These are phyloP conservation scores for Synergus umbraculus DNA, from an alignment of 2,888 invertebrate species.

Conservation along the genomic window DNA sequence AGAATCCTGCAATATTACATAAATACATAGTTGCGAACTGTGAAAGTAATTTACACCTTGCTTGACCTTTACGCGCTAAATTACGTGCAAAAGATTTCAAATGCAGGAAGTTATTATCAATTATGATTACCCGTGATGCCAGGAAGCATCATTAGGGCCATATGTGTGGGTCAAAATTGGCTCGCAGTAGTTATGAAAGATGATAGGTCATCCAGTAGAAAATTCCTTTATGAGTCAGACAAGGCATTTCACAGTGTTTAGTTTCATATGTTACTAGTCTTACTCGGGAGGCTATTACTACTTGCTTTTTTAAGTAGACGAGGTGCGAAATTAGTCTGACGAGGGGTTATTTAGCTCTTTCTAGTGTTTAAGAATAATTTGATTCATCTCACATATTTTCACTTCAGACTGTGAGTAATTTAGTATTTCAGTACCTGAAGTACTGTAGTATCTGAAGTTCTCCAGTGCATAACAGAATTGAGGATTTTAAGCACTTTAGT, in stretches of 20 bases:
- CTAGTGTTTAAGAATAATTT: neutral
- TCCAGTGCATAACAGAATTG: too few species aligned
- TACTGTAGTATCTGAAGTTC: too few species aligned
- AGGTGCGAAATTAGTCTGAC: neutral
- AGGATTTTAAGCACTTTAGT: too few species aligned
- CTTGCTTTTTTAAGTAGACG: neutral
- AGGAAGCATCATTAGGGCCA: neutral
- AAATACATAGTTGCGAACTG: constrained; percentile 16
- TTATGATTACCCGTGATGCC: constrained; percentile 5
- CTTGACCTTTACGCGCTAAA: constrained; percentile 26
- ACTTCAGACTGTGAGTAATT: too few species aligned
- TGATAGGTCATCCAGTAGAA: neutral
- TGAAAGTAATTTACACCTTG: constrained; percentile 37
- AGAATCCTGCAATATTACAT: constrained; percentile 21
- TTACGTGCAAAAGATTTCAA: constrained; percentile 18
- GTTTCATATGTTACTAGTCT: neutral
- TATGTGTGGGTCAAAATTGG: neutral
- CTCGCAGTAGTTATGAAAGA: neutral
- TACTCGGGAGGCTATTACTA: neutral
- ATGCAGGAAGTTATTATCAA: constrained; percentile 37
- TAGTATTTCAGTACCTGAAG: neutral
- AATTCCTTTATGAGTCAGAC: neutral
- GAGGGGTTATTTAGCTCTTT: neutral
- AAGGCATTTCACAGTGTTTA: neutral
- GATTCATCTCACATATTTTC: neutral